Conservation (phyloP, 2,113 vertebrate genomes). For the Varanus salvator region DNA sequence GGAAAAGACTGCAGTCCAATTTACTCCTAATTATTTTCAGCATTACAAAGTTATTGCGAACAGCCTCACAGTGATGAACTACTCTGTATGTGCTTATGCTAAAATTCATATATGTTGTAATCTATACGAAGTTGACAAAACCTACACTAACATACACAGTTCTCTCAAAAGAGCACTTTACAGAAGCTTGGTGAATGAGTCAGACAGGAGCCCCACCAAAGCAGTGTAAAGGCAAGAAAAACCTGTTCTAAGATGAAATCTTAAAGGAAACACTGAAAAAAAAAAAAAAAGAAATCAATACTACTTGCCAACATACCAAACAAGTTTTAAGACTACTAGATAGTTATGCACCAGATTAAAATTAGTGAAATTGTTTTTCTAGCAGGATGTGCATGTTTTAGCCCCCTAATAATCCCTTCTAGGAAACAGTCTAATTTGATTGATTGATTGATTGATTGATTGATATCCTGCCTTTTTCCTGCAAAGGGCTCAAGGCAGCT, state of each 20-base stretch:
- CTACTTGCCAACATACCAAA: constrained; percentile 15
- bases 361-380: constrained; percentile 23
- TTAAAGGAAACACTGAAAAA: not conserved
- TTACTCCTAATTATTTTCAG: not conserved
- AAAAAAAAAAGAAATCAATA: constrained; percentile 37
- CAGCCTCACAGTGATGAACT: not conserved
- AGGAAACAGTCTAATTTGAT: not conserved
- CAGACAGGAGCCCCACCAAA: constrained; percentile 59
- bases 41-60: not conserved
- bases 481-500: too few relatives aligned
- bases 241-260: constrained; percentile 64
- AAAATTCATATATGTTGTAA: not conserved
- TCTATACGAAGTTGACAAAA: constrained; percentile 2
- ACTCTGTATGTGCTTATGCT: constrained; percentile 10
- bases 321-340: constrained; percentile 16
- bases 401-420: not conserved
- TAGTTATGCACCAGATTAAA: not conserved
- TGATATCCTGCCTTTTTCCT: too few relatives aligned
- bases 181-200: constrained; percentile 37
- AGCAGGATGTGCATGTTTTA: constrained; percentile 28
- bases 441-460: too few relatives aligned
- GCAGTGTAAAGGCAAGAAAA: constrained; percentile 65
- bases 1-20: not conserved
- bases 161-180: not conserved
- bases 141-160: constrained; percentile 3